Evolutionary conservation across 2,888 invertebrate genomes (phyloP).

Genomic region (Leptogaster cylindrica): DNA sequence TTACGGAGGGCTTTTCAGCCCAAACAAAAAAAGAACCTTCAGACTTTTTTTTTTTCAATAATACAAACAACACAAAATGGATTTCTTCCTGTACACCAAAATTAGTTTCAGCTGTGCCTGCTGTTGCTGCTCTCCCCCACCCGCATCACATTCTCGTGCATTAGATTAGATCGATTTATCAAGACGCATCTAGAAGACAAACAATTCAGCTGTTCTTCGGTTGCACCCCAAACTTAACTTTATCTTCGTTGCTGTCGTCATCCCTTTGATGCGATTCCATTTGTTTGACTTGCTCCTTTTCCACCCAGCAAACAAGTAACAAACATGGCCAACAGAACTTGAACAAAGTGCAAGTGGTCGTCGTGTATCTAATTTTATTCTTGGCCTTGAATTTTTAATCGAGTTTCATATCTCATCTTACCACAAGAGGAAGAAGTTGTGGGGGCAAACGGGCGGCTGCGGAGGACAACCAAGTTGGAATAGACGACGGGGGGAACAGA

Average conservation of each 20-base stretch:
- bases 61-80: neutral
- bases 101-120: slow-evolving; percentile 17
- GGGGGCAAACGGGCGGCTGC: no score
- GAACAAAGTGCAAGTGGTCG: slow-evolving; percentile 17
- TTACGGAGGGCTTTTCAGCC: neutral
- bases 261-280: neutral
- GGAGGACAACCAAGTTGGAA: no score
- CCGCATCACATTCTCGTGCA: neutral
- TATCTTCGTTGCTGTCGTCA: neutral
- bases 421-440: slow-evolving; percentile 18
- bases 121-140: neutral
- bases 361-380: slow-evolving; percentile 44
- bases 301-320: neutral
- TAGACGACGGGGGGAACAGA: slow-evolving; percentile 1
- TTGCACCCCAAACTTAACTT: neutral
- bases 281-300: no score
- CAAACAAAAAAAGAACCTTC: neutral
- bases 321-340: slow-evolving; percentile 27
- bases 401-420: slow-evolving; percentile 45
- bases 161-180: neutral
- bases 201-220: neutral
- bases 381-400: slow-evolving; percentile 48
- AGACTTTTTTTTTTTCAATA: neutral
- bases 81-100: neutral
- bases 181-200: neutral